A percentile compares a stretch with the other conserved stretches of the same genome.
Conservation (phyloP, 2,888 invertebrate species). For the Acanthosepion lycidas region DNA sequence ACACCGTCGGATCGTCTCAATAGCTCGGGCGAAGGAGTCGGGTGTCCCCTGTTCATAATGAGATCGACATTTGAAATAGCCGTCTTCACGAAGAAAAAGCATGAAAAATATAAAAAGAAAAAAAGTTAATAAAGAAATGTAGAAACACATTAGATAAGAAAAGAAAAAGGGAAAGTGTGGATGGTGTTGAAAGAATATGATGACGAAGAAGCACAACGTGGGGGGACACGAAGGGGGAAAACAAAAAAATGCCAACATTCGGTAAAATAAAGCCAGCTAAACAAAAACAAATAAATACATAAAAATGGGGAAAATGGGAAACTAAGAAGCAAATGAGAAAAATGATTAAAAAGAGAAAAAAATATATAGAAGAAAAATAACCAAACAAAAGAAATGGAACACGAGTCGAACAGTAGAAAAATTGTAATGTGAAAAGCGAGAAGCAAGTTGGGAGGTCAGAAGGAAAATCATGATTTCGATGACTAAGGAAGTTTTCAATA, state of each 20-base stretch:
- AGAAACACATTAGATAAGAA: conserved; percentile 6
- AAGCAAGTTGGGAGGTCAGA: background rate
- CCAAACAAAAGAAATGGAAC: background rate
- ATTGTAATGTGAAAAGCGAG: background rate
- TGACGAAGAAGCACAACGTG: too few relatives aligned
- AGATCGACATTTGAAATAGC: conserved; percentile 33
- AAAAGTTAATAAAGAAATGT: background rate
- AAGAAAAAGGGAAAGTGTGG: background rate
- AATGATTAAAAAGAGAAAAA: background rate
- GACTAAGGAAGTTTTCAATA: background rate
- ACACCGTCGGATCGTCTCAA: conserved; percentile 33
- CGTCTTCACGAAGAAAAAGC: background rate
- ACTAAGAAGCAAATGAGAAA: background rate
- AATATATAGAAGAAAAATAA: background rate
- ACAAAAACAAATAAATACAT: background rate
- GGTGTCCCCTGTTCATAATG: background rate
- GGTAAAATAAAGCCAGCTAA: background rate
- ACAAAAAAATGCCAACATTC: background rate
- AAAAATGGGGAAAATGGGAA: background rate
- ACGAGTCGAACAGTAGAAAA: background rate
- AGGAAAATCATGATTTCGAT: background rate
- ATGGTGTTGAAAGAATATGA: background rate
- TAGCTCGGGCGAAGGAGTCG: conserved; percentile 9
- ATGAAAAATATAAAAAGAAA: background rate
- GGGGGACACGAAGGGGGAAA: background rate